phyloP scores from a whole-genome alignment of 2,113 vertebrate genomes.

The Acanthisitta chloris region DNA sequence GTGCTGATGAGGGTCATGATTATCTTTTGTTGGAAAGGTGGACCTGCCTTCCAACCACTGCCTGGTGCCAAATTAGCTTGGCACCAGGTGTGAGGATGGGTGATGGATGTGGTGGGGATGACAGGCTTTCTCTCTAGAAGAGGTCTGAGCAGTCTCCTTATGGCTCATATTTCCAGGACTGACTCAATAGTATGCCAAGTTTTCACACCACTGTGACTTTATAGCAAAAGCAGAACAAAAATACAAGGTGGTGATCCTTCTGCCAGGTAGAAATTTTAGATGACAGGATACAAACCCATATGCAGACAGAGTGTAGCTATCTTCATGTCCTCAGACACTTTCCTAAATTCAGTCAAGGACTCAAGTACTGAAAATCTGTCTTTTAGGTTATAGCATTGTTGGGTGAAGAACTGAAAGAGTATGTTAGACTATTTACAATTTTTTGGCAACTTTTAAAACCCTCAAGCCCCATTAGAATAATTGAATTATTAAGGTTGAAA shows the following conservation, averaged over 20 bases:
- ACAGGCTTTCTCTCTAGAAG: not conserved
- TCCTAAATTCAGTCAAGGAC: not conserved
- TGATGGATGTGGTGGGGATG: not conserved
- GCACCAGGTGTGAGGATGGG: not conserved
- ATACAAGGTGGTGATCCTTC: not conserved
- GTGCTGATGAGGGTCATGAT: fast-evolving
- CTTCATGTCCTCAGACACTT: not conserved
- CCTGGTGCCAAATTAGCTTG: not conserved
- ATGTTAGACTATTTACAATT: not conserved
- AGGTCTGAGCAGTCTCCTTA: not conserved
- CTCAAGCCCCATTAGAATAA: not conserved
- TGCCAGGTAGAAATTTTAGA: not conserved
- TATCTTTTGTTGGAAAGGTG: not conserved
- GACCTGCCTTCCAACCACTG: not conserved
- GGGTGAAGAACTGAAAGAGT: not conserved
- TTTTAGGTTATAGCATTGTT: not conserved
- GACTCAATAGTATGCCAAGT: not conserved
- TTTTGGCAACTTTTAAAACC: not conserved
- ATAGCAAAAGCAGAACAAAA: not conserved
- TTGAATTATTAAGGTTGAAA: not conserved
- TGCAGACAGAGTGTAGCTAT: not conserved
- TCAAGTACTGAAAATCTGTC: not conserved
- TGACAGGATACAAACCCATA: not conserved
- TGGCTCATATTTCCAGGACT: not conserved
- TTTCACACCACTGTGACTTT: not conserved